Evolutionary conservation across 2,888 invertebrate species (phyloP).

Genomic region (Sarcophaga variegata): DNA sequence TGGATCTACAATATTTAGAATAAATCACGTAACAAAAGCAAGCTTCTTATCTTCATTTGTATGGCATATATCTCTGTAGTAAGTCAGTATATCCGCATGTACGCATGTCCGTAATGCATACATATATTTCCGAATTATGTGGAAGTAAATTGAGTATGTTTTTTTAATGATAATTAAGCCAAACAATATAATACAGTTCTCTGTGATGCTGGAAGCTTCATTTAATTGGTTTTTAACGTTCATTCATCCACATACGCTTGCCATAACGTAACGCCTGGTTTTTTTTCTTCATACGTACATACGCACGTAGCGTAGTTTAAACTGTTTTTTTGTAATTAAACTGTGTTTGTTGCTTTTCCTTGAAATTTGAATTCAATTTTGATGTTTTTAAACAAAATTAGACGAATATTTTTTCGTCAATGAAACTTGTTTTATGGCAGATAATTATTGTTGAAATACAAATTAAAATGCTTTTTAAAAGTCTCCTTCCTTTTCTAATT

Average conservation of each 20-base stretch:
- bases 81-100: neutral
- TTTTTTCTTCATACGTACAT: too few species aligned
- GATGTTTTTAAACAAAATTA: neutral
- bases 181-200: neutral
- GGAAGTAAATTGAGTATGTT: constrained; percentile 12
- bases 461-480: constrained; percentile 5
- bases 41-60: too few species aligned
- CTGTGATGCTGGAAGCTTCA: constrained; percentile 29
- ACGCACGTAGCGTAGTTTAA: too few species aligned
- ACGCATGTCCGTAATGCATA: neutral
- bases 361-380: constrained; percentile 39
- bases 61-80: constrained; percentile 12
- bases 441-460: neutral
- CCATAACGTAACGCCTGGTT: neutral
- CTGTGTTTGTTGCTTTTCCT: constrained; percentile 47
- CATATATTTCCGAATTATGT: constrained; percentile 42
- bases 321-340: constrained; percentile 26
- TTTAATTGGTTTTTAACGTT: constrained; percentile 23
- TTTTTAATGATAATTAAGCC: too few species aligned
- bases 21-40: too few species aligned
- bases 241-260: neutral
- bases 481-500: constrained; percentile 30
- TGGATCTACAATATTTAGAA: neutral
- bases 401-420: constrained; percentile 24
- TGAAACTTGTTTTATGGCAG: constrained; percentile 49